Base-by-base conservation (phyloP, 2,797 vertebrate species). In the Lepilemur ruficaudatus region DNA sequence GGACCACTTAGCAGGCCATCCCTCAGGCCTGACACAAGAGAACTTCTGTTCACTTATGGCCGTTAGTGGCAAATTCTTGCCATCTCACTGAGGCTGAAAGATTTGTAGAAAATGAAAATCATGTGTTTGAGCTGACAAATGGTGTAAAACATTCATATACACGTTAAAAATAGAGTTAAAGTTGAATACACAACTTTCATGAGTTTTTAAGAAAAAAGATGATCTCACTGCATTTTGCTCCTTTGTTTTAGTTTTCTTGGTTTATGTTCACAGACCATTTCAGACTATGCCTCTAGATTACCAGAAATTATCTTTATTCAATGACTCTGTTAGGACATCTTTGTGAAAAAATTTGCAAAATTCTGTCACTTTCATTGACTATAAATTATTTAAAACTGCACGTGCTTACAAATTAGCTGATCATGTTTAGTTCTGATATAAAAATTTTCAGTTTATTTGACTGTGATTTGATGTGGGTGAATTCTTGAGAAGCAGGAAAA, bases 401-500 rank as follows among this genome's bases (percentile, higher is more conserved):
- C 18, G 17, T 46, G 14, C 30, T 50, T 89, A 57, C 12, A 85
- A 85, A 82, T 55, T 69, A 72, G 4, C 28, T 59, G 52, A 46
- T 28, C 65, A 25, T 70, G 5, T 50, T 63, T 57, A 83, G 30
- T 43, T 75, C 32, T 82, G 11, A 48, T 52, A 79, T 15, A 50
- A 55, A 59, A 55, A 15, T 30, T 57, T 43, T 75, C 11, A 52
- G 23, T 73, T 63, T 22, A 1, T 11, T 95, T 55, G 41, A 14
- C 20, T 89, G 20, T 57, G 17, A 73, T 57, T 86, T 0, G 0
- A 28, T 61, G 89, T 2, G 12, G 32, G 18, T 89, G 38, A 61
- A 73, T 78, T 78, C 50, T 92, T 89, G 20, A 90, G 18, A 93
- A 96, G 78, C 8, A 85, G 17, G 28, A 72, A 81, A 93, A 35